phyloP scores from a whole-genome alignment of 2,113 vertebrate genomes.

The Bettongia penicillata region DNA sequence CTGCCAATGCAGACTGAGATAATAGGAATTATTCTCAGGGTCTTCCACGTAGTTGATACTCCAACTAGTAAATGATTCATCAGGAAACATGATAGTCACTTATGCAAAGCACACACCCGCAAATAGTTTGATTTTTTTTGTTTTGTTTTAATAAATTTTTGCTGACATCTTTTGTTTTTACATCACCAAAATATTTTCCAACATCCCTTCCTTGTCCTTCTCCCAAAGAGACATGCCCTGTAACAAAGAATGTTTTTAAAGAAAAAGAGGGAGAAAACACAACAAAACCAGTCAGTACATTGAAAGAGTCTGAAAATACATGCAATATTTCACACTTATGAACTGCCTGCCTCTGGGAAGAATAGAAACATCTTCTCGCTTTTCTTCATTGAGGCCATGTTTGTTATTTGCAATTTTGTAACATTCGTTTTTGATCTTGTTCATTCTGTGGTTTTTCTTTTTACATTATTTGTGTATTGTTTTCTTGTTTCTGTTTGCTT shows the following conservation, averaged over 20 bases:
- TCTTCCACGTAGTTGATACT: background rate
- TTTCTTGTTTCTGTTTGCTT: background rate
- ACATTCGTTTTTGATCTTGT: background rate
- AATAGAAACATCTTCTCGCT: background rate
- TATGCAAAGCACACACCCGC: background rate
- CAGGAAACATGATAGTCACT: background rate
- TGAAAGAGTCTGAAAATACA: background rate
- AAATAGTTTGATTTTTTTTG: background rate
- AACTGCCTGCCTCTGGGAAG: background rate
- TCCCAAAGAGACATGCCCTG: background rate
- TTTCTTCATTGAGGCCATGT: background rate
- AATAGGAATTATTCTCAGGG: background rate
- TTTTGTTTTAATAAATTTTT: background rate
- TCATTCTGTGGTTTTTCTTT: background rate
- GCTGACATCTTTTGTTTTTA: background rate
- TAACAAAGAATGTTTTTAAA: background rate
- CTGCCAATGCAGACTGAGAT: background rate
- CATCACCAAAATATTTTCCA: background rate
- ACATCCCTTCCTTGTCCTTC: background rate
- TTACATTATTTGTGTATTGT: background rate
- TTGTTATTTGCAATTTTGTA: background rate
- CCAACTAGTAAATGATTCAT: background rate
- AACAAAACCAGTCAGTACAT: background rate
- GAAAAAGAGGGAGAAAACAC: background rate
- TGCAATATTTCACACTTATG: background rate